Conservation (phyloP, 2,113 vertebrate species). For the Seriola quinqueradiata region DNA sequence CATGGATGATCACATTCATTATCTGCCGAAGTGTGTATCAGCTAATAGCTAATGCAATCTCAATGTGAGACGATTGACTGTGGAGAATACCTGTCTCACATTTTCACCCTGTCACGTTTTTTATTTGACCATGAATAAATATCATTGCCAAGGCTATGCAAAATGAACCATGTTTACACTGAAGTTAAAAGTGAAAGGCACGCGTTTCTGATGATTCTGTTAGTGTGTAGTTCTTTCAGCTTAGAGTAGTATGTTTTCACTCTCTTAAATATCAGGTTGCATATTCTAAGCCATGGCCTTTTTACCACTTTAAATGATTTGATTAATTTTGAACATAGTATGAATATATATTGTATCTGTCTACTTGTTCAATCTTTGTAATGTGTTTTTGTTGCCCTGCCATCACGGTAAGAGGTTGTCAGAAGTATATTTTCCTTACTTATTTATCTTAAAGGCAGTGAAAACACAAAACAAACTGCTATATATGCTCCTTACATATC, state of each 20-base stretch:
- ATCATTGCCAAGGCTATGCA: background rate
- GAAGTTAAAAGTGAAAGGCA: conserved; percentile 3
- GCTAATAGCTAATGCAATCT: conserved; percentile 55
- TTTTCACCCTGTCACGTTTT: conserved; percentile 29
- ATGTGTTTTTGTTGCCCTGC: conserved; percentile 23
- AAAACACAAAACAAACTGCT: conserved; percentile 81
- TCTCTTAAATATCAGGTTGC: background rate
- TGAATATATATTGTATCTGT: background rate
- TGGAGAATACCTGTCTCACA: conserved; percentile 45
- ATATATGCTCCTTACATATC: conserved; percentile 83
- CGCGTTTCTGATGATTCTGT: background rate
- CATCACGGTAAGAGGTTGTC: conserved; percentile 25
- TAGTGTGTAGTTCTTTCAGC: too few relatives aligned
- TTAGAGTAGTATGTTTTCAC: background rate
- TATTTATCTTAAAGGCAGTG: conserved; percentile 21
- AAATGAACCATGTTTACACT: conserved; percentile 22
- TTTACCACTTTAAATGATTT: conserved; percentile 15
- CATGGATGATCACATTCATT: conserved; percentile 60
- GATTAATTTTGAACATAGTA: background rate
- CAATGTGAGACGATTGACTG: conserved; percentile 50
- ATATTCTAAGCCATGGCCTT: conserved; percentile 6
- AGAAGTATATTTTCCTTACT: conserved; percentile 33
- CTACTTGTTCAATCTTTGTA: conserved; percentile 19
- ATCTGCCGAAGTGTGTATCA: conserved; percentile 39
- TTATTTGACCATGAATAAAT: conserved; percentile 33